phyloP scores from a whole-genome alignment of 2,113 vertebrate genomes.

The Corydoras sp. region DNA sequence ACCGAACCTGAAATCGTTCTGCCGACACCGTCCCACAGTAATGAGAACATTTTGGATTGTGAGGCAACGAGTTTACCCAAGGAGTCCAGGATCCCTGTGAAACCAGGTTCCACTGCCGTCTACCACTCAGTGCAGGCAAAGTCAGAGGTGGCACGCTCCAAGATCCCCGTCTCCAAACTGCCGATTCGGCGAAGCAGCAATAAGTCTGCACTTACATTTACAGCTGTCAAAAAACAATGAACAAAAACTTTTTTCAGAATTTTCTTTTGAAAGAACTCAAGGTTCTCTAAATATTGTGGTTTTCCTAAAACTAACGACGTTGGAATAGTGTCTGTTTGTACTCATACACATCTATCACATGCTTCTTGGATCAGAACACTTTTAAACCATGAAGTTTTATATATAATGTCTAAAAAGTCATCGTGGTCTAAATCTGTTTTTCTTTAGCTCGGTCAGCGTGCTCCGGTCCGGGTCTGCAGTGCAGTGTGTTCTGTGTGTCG shows the following conservation, averaged over 20 bases:
- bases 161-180: conserved; percentile 93
- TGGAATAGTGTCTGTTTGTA: conserved; percentile 14
- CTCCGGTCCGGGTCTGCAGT: no score
- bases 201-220: conserved; percentile 65
- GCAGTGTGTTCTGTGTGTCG: no score
- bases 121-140: conserved; percentile 72
- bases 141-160: conserved; percentile 82
- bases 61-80: conserved; percentile 67
- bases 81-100: conserved; percentile 93
- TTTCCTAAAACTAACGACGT: conserved; percentile 7
- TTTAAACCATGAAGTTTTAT: not conserved
- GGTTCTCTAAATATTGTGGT: conserved; percentile 8
- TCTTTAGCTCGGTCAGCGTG: no score
- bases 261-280: not conserved
- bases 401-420: conserved; percentile 13
- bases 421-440: conserved; percentile 5
- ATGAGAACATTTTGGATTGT: conserved; percentile 60
- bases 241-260: conserved; percentile 20
- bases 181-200: conserved; percentile 80
- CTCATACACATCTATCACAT: conserved; percentile 13
- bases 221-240: conserved; percentile 38
- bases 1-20: conserved; percentile 50
- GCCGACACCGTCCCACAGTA: conserved; percentile 60
- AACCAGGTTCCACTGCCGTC: conserved; percentile 68
- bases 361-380: not conserved